Base-by-base conservation (phyloP, 2,888 invertebrate genomes). In the Amblyjoppa fuscipennis region DNA sequence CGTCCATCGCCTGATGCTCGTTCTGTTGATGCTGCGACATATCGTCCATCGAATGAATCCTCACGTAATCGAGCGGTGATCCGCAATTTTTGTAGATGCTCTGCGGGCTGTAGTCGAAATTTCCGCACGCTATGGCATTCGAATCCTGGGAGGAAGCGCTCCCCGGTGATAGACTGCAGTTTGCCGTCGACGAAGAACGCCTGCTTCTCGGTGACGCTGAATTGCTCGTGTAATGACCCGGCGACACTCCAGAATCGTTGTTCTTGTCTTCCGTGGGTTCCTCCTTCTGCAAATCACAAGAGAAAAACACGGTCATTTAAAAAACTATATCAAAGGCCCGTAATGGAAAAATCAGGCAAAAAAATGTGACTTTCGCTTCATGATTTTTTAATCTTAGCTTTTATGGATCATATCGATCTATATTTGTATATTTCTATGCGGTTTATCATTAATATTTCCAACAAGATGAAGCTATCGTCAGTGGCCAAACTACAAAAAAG, bases 181-280 rank as follows among this genome's bases (percentile, higher is more conserved):
- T 90, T 4, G 87, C 87, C 0, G 88, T 87, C 6, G 91, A 89
- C 13, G 90, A 90, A 0, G 90, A 92, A 31, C 88, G 41, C 59
- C 89, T 59, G 83, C 91, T 92, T 53, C 89, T 82, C 2, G 92
- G 90, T 0, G 92, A 92, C 0, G 56, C 89, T 1, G 92, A 91
- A 70, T 90, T 91, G 70, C 91, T 92, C 2, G 89, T 90, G 56
- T 90, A 92, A 75, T 93, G 91, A 4, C 90, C 93, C 0, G 93
- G 94, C 0, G 93, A 94, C n/a, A 94, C 91, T 0, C 93, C 93
- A 1, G 93, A 94, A 82, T 94, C 93, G 87, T 92, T 88, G 82
- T 91, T 91, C 31, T 91, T 91, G 5, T 92, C 90, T 28, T 89
- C 89, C 3, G 11, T 31, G 0, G 87, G 53, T 53, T 90, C 90